These are phyloP conservation scores for Sarotherodon lohbergeri DNA, from an alignment of 2,113 vertebrate genomes.

Conservation along the genomic window DNA sequence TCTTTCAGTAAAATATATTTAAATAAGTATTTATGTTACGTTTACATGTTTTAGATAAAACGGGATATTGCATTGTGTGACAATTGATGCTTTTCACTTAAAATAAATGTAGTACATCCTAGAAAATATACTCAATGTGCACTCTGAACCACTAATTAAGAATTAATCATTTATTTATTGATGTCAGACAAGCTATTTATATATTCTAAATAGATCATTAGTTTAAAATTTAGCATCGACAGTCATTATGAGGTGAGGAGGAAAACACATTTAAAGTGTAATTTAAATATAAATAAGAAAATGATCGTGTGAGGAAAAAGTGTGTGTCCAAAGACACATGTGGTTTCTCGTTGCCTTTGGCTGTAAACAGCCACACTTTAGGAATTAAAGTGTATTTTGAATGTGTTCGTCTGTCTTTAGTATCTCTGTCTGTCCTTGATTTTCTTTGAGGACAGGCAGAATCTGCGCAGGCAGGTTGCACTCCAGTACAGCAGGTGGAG, in stretches of 20 bases:
- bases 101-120: background rate
- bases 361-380: background rate
- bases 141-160: background rate
- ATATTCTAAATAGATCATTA: background rate
- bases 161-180: background rate
- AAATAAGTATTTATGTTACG: background rate
- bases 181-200: background rate
- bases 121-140: background rate
- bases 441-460: background rate
- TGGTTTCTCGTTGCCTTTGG: background rate
- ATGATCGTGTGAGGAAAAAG: background rate
- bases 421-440: background rate
- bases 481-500: constrained; percentile 27
- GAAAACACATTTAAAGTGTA: background rate
- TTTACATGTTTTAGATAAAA: background rate
- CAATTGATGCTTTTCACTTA: background rate
- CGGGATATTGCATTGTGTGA: background rate
- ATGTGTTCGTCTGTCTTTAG: background rate
- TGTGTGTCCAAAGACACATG: background rate
- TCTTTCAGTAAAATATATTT: background rate
- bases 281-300: background rate
- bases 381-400: background rate
- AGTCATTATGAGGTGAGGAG: background rate
- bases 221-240: background rate
- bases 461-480: background rate